Evolutionary conservation across 2,888 invertebrate species (phyloP), one percentile per base, ranked within the genome.

Genomic region (Phengaris alcon): DNA sequence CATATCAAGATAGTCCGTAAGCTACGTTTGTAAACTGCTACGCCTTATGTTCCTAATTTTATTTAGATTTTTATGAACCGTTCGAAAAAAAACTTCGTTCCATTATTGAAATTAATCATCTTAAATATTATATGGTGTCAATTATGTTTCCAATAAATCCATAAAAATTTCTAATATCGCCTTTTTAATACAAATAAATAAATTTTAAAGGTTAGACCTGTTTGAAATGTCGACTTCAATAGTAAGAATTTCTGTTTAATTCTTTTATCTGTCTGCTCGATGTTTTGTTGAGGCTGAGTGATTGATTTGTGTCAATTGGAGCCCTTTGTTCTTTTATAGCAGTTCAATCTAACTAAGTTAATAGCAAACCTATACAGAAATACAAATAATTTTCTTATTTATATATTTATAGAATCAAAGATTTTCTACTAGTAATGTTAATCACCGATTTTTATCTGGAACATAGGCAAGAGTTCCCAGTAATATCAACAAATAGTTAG

Each of bases 301-400:
- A 64, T 64, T 64, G 64, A 64, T 64, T 64, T 64, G 35, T 64
- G 64, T 64, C 64, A 64, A 44, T 64, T 12, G 64, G 64, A 64
- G 64, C 64, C 64, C 64, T 64, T 64, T 64, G 64, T 64, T 64
- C 64, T 64, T 64, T 35, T 35, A 64, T 35, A 35, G 22, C 6
- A 22, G 13, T 44, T 12, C 64, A 35, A 64, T 64, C 15, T 35
- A 35, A 64, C 6, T 64, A 12, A 52, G 12, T 52, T 12, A 44
- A 64, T 35, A 64, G 64, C 13, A 35, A 35, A 64, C 64, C 12
- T 64, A 10, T 22, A 5, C 57, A 8, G 10, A 10, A 22, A 59
- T 59, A 64, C 35, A 13, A 64, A 64, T 12, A 35, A 64, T 64
- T 13, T 44, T 22, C 9, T 44, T 12, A 64, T 44, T 44, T 64